A percentile compares a stretch with the other conserved stretches of the same genome.
These are phyloP conservation scores for Cuculus canorus DNA, from an alignment of 2,797 vertebrate genomes.

Conservation along the genomic window DNA sequence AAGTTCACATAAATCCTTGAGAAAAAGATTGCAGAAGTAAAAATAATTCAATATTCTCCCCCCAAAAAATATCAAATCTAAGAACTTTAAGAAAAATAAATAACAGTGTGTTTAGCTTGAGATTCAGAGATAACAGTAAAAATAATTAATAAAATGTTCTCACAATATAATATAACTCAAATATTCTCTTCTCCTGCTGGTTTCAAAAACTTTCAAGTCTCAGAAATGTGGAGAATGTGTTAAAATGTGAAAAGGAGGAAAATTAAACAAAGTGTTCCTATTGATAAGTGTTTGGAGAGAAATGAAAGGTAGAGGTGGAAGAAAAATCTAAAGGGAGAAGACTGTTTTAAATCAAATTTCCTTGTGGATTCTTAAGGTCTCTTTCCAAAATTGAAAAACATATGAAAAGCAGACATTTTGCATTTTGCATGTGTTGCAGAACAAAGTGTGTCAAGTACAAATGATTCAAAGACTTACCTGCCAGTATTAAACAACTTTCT, in stretches of 20 bases:
- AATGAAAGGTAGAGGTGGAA: accelerated
- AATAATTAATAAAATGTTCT: not conserved
- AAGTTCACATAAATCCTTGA: not conserved
- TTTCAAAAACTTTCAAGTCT: not conserved
- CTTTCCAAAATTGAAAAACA: not conserved
- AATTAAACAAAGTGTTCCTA: not conserved
- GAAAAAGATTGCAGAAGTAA: not conserved
- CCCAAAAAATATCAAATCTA: accelerated
- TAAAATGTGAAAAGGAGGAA: not conserved
- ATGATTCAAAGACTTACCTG: not conserved
- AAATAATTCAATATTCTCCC: not conserved
- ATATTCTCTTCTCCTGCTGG: accelerated
- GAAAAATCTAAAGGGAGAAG: not conserved
- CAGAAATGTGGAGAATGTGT: not conserved
- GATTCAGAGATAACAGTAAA: not conserved
- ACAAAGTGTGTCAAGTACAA: not conserved
- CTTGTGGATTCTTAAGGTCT: not conserved
- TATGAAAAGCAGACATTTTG: not conserved
- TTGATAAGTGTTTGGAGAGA: not conserved
- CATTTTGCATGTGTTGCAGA: not conserved
- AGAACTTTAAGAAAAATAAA: not conserved
- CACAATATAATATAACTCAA: not conserved
- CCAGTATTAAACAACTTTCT: not conserved
- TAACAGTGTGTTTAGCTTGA: not conserved
- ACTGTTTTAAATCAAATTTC: not conserved